Conservation (phyloP, 1,140 invertebrate species). For the Drosophila bocki region DNA sequence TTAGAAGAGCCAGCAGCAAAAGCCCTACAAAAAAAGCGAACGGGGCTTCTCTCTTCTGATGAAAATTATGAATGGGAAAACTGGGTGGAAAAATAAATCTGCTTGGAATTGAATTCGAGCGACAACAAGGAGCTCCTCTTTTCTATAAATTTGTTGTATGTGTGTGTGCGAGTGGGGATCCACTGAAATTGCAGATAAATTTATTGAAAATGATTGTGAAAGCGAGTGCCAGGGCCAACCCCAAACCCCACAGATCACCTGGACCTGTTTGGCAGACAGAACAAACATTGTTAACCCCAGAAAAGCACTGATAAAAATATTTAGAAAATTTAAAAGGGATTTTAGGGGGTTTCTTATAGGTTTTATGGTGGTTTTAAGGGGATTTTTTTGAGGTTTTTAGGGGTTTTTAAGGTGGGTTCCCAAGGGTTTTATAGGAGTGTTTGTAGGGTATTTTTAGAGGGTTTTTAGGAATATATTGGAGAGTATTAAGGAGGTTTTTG, state of each 20-base stretch:
- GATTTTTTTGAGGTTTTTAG: background rate
- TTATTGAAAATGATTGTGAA: conserved; percentile 79
- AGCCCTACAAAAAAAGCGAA: conserved; percentile 8
- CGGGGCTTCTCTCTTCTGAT: conserved; percentile 21
- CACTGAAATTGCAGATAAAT: conserved; percentile 73
- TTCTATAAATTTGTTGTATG: conserved; percentile 3
- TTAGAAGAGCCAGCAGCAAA: conserved; percentile 32
- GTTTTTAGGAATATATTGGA: no score
- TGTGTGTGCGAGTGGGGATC: conserved; percentile 27
- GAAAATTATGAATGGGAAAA: conserved; percentile 54
- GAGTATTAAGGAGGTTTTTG: background rate
- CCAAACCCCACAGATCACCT: background rate
- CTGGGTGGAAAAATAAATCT: conserved; percentile 35
- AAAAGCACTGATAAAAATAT: background rate
- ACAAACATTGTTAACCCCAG: conserved; percentile 33
- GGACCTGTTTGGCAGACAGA: conserved; percentile 4
- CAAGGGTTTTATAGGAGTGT: no score
- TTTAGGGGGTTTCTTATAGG: background rate
- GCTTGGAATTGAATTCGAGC: conserved; percentile 59
- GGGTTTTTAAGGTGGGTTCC: no score
- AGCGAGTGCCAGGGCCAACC: conserved; percentile 21
- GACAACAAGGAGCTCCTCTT: conserved; percentile 33
- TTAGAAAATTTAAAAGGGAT: background rate
- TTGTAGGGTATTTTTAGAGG: no score
- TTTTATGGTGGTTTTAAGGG: background rate